Evolutionary conservation across 2,797 vertebrate species (phyloP).

Genomic region (Notoglanidium macrostoma): DNA sequence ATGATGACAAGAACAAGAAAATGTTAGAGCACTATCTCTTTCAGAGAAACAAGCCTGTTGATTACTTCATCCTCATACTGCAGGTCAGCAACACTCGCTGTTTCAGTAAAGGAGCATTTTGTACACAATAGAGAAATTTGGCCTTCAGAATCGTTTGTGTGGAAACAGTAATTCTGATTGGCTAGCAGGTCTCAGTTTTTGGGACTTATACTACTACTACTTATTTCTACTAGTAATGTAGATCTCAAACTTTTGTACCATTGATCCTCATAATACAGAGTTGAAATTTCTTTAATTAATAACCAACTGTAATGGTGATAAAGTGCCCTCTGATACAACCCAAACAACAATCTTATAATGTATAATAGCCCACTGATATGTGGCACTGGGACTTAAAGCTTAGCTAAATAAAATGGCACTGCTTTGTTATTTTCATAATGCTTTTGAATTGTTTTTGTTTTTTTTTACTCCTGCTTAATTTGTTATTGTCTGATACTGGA

Average conservation of each 20-base stretch:
- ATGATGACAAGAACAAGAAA: conserved; percentile 86
- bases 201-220: neutral
- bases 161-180: neutral
- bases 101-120: conserved; percentile 10
- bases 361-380: neutral
- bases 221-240: neutral
- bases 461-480: neutral
- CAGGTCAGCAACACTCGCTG: conserved; percentile 74
- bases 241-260: neutral
- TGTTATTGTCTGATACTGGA: neutral
- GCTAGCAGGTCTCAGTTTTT: neutral
- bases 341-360: neutral
- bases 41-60: conserved; percentile 87
- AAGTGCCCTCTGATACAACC: neutral
- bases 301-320: neutral
- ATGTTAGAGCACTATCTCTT: conserved; percentile 86
- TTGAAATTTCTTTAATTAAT: neutral
- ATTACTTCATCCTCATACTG: conserved; percentile 90
- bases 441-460: neutral
- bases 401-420: neutral
- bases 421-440: neutral
- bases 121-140: neutral
- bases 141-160: neutral
- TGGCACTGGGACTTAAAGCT: neutral
- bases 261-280: neutral